A percentile compares a stretch with the other conserved stretches of the same genome.
Evolutionary conservation across 2,797 vertebrate species (phyloP).

Genomic region (Sitta carolinensis): DNA sequence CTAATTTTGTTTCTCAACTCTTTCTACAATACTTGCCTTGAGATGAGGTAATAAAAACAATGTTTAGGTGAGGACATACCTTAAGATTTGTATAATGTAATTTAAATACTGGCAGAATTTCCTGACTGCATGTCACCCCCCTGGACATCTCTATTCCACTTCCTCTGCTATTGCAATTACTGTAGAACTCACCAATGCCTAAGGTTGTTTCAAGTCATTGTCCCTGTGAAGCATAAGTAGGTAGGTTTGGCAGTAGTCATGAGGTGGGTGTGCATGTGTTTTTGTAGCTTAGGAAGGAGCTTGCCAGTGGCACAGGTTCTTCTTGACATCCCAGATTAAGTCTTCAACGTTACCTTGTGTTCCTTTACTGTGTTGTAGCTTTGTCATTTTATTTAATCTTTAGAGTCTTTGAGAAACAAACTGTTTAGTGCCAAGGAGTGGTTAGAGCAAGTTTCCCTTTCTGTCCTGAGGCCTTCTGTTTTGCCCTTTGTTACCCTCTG

Average conservation of each 20-base stretch:
- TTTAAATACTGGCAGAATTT: not conserved
- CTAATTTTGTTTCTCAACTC: not conserved
- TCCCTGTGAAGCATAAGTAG: not conserved
- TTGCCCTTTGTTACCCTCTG: not conserved
- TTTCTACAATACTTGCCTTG: not conserved
- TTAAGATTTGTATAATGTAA: not conserved
- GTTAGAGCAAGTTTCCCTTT: not conserved
- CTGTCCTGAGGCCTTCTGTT: not conserved
- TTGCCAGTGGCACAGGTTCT: not conserved
- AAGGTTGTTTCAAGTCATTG: not conserved
- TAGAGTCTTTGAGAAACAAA: not conserved
- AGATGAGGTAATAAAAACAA: not conserved
- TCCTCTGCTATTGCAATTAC: not conserved
- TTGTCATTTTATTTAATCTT: not conserved
- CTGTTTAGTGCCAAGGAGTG: not conserved
- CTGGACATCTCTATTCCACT: not conserved
- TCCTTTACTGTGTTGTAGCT: not conserved
- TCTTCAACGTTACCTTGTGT: not conserved
- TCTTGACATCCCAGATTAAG: not conserved
- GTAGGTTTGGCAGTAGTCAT: not conserved
- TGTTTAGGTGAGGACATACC: not conserved
- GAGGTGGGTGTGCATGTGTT: not conserved
- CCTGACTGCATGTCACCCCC: not conserved
- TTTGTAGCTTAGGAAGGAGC: not conserved
- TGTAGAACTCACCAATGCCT: not conserved